These are phyloP conservation scores for Laspeyria flexula DNA, from an alignment of 2,888 invertebrate species.

Conservation along the genomic window DNA sequence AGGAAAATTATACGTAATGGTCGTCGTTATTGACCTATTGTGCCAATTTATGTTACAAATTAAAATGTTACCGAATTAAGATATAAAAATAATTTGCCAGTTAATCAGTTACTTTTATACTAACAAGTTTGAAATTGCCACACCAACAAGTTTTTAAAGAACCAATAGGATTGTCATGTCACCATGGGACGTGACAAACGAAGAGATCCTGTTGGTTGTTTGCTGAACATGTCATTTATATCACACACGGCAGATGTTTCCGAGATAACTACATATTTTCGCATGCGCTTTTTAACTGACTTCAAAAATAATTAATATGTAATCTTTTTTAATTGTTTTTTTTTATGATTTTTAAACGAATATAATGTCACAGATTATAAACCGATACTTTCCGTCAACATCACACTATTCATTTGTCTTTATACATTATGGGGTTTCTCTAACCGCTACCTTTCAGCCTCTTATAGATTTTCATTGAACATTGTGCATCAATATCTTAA, in stretches of 20 bases:
- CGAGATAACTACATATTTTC: not conserved
- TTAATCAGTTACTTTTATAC: not conserved
- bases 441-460: conserved; percentile 45
- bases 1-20: no score
- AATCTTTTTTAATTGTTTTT: no score
- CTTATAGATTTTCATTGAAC: conserved; percentile 63
- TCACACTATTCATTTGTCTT: conserved; percentile 20
- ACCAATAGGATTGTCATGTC: not conserved
- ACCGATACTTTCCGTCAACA: conserved; percentile 27
- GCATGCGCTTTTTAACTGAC: no score
- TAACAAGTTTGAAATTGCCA: not conserved
- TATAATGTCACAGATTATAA: conserved; percentile 35
- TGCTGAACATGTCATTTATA: not conserved
- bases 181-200: not conserved
- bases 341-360: no score
- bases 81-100: conserved; percentile 1
- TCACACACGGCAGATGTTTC: not conserved
- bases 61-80: not conserved
- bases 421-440: conserved; percentile 44
- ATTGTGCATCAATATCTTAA: conserved; percentile 72
- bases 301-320: no score
- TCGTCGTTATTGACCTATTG: no score
- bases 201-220: not conserved
- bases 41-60: not conserved
- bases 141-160: not conserved